These are phyloP conservation scores for Pseudorhombus dupliciocellatus DNA, from an alignment of 2,113 vertebrate species.

Conservation along the genomic window DNA sequence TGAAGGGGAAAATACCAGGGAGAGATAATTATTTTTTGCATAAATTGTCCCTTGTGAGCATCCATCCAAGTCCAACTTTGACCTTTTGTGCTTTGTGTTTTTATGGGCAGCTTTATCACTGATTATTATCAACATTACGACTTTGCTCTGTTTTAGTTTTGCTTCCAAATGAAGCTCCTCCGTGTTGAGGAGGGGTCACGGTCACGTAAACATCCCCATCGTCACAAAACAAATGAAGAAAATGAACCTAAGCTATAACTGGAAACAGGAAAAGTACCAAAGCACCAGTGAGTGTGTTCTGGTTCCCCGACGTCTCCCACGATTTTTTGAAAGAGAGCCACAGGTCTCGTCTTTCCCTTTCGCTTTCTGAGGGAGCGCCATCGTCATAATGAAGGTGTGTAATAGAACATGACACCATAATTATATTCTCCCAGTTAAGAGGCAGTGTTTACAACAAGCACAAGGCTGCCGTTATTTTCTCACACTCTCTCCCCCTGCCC, in stretches of 20 bases:
- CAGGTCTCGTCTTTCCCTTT: constrained; percentile 53
- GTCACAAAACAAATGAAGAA: neutral
- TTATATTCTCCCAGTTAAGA: constrained; percentile 78
- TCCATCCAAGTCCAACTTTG: too few species aligned
- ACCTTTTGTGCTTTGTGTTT: too few species aligned
- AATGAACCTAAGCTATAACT: neutral
- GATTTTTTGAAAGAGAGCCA: constrained; percentile 38
- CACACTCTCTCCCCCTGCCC: constrained; percentile 36
- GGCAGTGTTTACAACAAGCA: constrained; percentile 75
- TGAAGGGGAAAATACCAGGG: too few species aligned
- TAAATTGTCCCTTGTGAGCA: too few species aligned
- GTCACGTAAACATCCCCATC: neutral
- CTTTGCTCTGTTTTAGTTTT: neutral
- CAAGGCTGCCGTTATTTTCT: constrained; percentile 74
- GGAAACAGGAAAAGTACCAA: neutral
- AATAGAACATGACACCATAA: constrained; percentile 79
- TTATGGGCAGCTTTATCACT: too few species aligned
- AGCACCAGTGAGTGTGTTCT: neutral
- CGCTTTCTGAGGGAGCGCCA: constrained; percentile 43
- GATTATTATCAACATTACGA: too few species aligned
- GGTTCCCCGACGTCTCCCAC: neutral
- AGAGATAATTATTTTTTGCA: too few species aligned
- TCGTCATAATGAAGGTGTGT: constrained; percentile 75
- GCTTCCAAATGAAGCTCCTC: constrained; percentile 1
- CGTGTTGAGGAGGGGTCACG: neutral